Evolutionary conservation across 2,797 vertebrate species (phyloP).

Genomic region (Leucoraja ocellata): DNA sequence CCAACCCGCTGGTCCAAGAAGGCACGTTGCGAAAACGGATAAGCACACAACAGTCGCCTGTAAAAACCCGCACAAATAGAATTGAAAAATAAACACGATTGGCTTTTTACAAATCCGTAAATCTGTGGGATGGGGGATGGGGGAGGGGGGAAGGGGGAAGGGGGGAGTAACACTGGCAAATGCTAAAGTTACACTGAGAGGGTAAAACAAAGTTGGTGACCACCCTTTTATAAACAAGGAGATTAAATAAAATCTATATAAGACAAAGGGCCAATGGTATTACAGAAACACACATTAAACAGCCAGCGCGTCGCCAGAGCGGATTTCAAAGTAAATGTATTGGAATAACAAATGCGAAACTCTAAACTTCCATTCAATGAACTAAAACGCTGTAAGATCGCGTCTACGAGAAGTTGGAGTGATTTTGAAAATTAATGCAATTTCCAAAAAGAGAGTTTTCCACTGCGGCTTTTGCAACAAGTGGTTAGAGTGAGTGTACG

Average conservation of each 20-base stretch:
- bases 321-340: not conserved
- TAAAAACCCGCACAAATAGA: conserved; percentile 35
- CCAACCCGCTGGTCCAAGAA: conserved; percentile 69
- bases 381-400: not conserved
- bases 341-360: not conserved
- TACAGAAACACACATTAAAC: not conserved
- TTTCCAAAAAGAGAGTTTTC: not conserved
- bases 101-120: not conserved
- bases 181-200: not conserved
- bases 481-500: conserved; percentile 1
- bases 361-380: not conserved
- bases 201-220: not conserved
- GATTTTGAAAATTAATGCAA: not conserved
- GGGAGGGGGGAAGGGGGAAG: not conserved
- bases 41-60: conserved; percentile 65
- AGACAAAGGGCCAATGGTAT: not conserved
- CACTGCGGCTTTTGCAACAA: not conserved
- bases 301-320: not conserved
- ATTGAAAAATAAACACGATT: not conserved
- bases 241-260: not conserved
- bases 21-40: conserved; percentile 56
- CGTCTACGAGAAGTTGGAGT: not conserved
- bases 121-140: too few species aligned
- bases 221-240: not conserved
- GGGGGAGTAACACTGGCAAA: not conserved